These are phyloP conservation scores for Synanceia verrucosa DNA, from an alignment of 2,797 vertebrate genomes.

Conservation along the genomic window DNA sequence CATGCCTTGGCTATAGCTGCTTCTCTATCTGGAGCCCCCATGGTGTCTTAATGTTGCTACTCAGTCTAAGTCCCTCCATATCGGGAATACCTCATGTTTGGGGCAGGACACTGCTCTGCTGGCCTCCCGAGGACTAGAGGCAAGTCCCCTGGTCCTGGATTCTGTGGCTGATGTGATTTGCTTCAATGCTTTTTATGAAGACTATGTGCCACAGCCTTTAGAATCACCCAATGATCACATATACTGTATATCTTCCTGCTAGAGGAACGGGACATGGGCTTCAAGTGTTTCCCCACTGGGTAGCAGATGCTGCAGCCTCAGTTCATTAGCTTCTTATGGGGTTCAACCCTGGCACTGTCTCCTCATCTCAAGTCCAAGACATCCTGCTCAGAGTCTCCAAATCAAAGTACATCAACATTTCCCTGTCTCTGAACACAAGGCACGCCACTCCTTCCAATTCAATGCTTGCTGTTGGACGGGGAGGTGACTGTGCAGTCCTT, in stretches of 20 bases:
- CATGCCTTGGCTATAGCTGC: slow-evolving; percentile 89
- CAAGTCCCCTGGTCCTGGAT: slow-evolving; percentile 85
- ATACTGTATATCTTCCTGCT: slow-evolving; percentile 85
- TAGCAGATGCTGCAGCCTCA: slow-evolving; percentile 84
- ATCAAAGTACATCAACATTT: slow-evolving; percentile 91
- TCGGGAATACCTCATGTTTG: slow-evolving; percentile 87
- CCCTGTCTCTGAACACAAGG: slow-evolving; percentile 89
- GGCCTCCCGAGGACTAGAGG: slow-evolving; percentile 87
- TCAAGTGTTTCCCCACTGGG: slow-evolving; percentile 93
- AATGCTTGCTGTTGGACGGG: slow-evolving; percentile 89
- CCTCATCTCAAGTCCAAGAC: slow-evolving; percentile 77
- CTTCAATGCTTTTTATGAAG: slow-evolving; percentile 87
- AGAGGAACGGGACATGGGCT: slow-evolving; percentile 89
- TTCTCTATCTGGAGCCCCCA: slow-evolving; percentile 89
- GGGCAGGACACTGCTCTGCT: slow-evolving; percentile 89
- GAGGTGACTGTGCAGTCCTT: slow-evolving; percentile 86
- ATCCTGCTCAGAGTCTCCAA: slow-evolving; percentile 86
- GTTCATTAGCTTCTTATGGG: slow-evolving; percentile 82
- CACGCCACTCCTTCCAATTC: slow-evolving; percentile 93
- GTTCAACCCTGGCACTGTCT: slow-evolving; percentile 62
- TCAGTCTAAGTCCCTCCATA: slow-evolving; percentile 89
- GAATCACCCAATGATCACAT: slow-evolving; percentile 43
- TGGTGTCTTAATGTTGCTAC: slow-evolving; percentile 94
- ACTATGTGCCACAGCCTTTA: slow-evolving; percentile 82
- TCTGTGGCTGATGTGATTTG: slow-evolving; percentile 85